Base-by-base conservation (phyloP, 2,113 vertebrate genomes). In the Thomomys bottae region DNA sequence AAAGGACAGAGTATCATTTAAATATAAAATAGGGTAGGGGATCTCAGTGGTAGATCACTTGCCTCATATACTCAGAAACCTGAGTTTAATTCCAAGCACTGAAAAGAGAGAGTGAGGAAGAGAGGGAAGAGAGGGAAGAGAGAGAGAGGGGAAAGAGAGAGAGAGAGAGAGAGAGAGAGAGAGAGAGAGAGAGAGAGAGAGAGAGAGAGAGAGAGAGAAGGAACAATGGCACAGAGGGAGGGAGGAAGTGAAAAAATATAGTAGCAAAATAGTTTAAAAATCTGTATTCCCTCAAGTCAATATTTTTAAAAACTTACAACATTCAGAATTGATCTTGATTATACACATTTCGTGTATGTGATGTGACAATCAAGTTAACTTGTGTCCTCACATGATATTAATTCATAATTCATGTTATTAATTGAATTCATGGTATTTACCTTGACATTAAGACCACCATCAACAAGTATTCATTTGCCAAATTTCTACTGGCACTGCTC, bases 301-400 rank as follows among this genome's bases (percentile, higher is more conserved):
- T 17, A 54, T 54, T 45, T 45, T 45, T 45, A 8, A 17, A 54
- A 54, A 91, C 32, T 38, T 88, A 61, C 23, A 75, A 88, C 76
- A 36, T 38, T 82, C 38, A 85, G 26, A 90, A 21, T 59, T 81
- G 45, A 88, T 15, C 54, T 88, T 28, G 54, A 45, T 94, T 54
- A 40, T 66, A 34, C 76, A n/a, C 12, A 57, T 36, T 72, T 49
- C 23, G 64, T 64, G 61, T 87, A 49, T 23, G 10, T 36, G 66
- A 75, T 28, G 1, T 20, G 66, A 64, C 0, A 4, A n/a, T 42
- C 73, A 54, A 14, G 10, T 68, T 68, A 87, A 67, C 36, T 3
- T 78, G 36, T 63, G 10, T 2, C 38, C 17, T 83, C 45, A 73
- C 8, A 38, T 24, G n/a, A 15, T 34, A 12, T 66, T 34, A 49